These are phyloP conservation scores for Galeopterus variegatus DNA, from an alignment of 2,113 vertebrate genomes.

Conservation along the genomic window DNA sequence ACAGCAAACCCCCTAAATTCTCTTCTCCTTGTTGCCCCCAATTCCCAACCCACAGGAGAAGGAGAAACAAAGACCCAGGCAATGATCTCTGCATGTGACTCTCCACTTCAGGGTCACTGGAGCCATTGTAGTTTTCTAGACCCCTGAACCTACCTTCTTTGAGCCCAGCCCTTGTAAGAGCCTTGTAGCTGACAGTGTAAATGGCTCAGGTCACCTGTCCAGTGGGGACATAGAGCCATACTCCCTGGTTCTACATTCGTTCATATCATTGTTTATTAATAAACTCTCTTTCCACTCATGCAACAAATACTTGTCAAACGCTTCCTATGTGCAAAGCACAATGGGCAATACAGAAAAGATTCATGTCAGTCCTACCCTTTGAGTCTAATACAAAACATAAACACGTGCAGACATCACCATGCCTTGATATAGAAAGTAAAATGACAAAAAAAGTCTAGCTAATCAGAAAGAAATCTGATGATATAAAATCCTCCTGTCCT, in stretches of 20 bases:
- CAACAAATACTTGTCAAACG: neutral
- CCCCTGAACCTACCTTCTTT: neutral
- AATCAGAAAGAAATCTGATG: neutral
- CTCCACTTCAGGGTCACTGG: neutral
- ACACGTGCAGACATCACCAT: neutral
- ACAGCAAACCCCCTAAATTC: neutral
- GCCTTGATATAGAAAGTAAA: neutral
- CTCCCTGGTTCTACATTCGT: neutral
- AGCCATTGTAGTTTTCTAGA: neutral
- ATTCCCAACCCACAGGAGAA: neutral
- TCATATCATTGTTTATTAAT: neutral
- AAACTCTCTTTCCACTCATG: neutral
- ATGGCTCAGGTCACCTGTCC: neutral
- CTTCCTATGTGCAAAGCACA: neutral
- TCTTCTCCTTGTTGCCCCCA: neutral
- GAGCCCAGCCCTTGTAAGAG: neutral
- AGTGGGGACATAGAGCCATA: neutral
- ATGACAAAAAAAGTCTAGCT: neutral
- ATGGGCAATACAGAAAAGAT: neutral
- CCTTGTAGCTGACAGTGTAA: neutral
- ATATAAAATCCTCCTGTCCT: neutral
- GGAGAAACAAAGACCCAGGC: neutral
- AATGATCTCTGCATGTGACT: neutral
- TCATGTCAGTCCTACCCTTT: neutral
- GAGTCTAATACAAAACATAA: neutral